Evolutionary conservation across 2,888 invertebrate species (phyloP), one percentile per base, ranked within the genome.

Genomic region (Plutella xylostella): DNA sequence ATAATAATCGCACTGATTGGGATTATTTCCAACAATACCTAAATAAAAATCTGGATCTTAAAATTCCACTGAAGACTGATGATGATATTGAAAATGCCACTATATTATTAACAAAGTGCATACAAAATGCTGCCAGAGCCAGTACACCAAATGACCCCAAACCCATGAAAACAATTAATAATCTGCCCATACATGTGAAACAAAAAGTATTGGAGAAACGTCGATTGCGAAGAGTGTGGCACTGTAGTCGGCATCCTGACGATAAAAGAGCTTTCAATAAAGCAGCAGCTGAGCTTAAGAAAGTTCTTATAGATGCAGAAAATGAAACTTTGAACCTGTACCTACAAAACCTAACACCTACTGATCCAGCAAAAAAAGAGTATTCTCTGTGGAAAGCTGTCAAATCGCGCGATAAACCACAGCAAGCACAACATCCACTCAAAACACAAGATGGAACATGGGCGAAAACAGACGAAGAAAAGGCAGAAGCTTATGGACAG

Each of bases 301-400:
- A 19, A 20, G 4, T 30, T 3, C 14, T 40, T 11, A 22, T 15
- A 11, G 21, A 15, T 12, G 25, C 9, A 15, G 17, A 7, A 6
- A 25, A 12, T 25, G 17, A 31, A 33, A 40, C 1, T 48, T 51
- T 31, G 41, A 48, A 6, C 50, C 49, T 3, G 4, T 35, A 30
- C 22, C 45, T 12, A 49, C 48, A 22, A 39, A 4, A 22, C 5
- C 22, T 39, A 15, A 12, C 4, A 9, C 9, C 39, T n/a, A 39
- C 39, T 20, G 28, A 3, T 6, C 28, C 28, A 28, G 22, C 14
- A 7, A 14, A n/a, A n/a, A 21, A n/a, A 3, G 46, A 53, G 2
- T 52, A 54, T 21, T 53, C 53, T 2, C 48, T 56, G 1, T 54
- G 52, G 52, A 53, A 56, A 43, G 46, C 48, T 4, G 50, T 51